Base-by-base conservation (phyloP, 2,113 vertebrate species). In the Centropus bengalensis region DNA sequence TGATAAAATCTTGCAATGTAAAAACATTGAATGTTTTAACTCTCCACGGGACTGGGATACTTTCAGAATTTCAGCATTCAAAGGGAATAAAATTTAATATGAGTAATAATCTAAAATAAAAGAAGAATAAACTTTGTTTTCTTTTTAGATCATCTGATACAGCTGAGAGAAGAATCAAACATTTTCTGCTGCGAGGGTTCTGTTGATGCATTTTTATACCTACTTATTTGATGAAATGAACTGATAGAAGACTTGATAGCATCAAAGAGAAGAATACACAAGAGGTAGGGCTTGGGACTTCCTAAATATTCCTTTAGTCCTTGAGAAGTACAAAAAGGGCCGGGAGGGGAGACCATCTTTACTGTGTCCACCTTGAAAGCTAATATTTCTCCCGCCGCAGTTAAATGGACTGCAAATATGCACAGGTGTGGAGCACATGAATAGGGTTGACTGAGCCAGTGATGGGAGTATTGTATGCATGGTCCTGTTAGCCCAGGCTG, bases 341-440 rank as follows among this genome's bases (percentile, higher is more conserved):
- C 20, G 12, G 21, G 47, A 49, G 47, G 20, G 33, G 42, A 16
- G 3, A 60, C 44, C 27, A 30, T 81, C 42, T 89, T 88, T 94
- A 44, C 59, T 40, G 55, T 91, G 59, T 74, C 91, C 82, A 71
- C 87, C 87, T 96, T 81, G 55, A 96, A 96, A 96, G 79, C 85
- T 94, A 94, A 96, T 93, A 96, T 93, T 96, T 88, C 89, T 91
- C 38, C 24, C 84, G 58, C 5, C 51, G 16, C 55, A 78, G 47
- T 63, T 94, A 95, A 95, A 93, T 71, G 76, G 91, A 94, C 60
- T 96, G 94, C 79, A 96, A 96, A 97, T 97, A 96, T 89, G 79
- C 94, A 95, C 96, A 97, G 95, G 95, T 94, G 94, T 88, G 89
- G 83, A 70, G 80, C 85, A 81, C 55, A 87, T 95, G 95, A 96